Percentiles rank a stretch among this genome's conserved stretches.
phyloP scores from a whole-genome alignment of 2,888 invertebrate species.

The Lepidonotus clava region DNA sequence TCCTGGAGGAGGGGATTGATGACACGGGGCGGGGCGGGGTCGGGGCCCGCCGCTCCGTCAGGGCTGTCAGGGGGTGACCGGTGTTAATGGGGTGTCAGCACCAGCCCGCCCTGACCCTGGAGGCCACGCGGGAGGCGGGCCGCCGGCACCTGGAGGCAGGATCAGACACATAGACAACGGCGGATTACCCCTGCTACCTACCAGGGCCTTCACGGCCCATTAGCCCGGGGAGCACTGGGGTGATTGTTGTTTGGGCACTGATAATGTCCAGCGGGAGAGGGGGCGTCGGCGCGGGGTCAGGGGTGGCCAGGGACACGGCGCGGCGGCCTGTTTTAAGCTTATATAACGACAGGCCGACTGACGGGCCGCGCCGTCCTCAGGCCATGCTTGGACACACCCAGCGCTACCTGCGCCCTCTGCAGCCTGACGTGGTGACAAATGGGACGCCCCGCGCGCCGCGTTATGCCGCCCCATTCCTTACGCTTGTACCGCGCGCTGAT shows the following conservation, averaged over 20 bases:
- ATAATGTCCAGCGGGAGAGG: conserved; percentile 32
- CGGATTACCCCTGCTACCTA: conserved; percentile 11
- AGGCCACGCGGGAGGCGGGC: neutral
- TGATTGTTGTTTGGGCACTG: conserved; percentile 49
- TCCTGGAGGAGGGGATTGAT: conserved; percentile 7
- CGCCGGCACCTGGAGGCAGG: neutral
- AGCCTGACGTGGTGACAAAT: neutral
- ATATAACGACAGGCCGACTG: conserved; percentile 16
- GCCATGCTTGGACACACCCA: neutral
- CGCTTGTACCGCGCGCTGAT: conserved; percentile 43
- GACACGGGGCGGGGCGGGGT: neutral
- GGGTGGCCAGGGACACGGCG: neutral
- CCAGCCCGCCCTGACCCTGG: neutral
- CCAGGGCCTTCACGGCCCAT: conserved; percentile 19
- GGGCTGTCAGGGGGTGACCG: conserved; percentile 3
- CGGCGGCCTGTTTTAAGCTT: conserved; percentile 16
- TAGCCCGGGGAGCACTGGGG: conserved; percentile 1
- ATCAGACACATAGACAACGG: conserved; percentile 41
- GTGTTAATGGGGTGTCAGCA: conserved; percentile 44
- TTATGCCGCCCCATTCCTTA: conserved; percentile 32
- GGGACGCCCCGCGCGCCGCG: conserved; percentile 29
- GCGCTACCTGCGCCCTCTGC: neutral
- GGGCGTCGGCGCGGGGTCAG: conserved; percentile 45
- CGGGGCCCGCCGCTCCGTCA: conserved; percentile 9
- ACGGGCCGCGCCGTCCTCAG: neutral